Conservation (phyloP, 1,140 invertebrate species). For the Scaptodrosophila lebanonensis region DNA sequence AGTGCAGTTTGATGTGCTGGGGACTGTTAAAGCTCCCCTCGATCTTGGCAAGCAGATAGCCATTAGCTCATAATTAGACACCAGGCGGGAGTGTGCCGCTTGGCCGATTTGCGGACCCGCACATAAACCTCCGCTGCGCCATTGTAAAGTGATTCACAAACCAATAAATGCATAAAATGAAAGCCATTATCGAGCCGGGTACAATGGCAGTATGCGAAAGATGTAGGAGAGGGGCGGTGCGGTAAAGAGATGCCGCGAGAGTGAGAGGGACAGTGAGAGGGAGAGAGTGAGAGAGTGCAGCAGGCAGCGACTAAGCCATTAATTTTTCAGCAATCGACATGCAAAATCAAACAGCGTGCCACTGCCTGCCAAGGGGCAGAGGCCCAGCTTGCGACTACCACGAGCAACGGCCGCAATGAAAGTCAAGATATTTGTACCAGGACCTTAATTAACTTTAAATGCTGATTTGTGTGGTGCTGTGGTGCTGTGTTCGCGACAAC, state of each 20-base stretch:
- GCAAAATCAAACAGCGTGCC: constrained; percentile 56
- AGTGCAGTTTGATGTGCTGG: neutral
- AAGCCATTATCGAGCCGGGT: too few relatives aligned
- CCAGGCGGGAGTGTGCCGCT: neutral
- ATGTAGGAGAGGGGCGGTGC: too few relatives aligned
- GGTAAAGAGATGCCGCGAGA: constrained; percentile 29
- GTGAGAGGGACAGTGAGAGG: too few relatives aligned
- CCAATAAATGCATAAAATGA: constrained; percentile 22
- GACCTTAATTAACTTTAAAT: constrained; percentile 45
- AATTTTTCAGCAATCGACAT: constrained; percentile 50
- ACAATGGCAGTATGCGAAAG: too few relatives aligned
- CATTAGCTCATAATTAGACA: constrained; percentile 34
- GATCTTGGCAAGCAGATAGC: constrained; percentile 2
- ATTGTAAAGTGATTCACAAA: too few relatives aligned
- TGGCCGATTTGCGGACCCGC: too few relatives aligned
- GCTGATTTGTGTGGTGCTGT: constrained; percentile 14
- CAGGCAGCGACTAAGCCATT: too few relatives aligned
- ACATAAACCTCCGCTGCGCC: neutral
- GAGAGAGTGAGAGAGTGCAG: too few relatives aligned
- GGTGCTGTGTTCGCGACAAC: too few relatives aligned
- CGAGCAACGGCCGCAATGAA: neutral
- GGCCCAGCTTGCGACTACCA: too few relatives aligned
- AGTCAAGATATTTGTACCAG: constrained; percentile 9
- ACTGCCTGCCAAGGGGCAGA: too few relatives aligned
- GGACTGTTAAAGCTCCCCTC: constrained; percentile 5